Evolutionary conservation across 1,140 invertebrate genomes (phyloP), one percentile per base, ranked within the genome.

Genomic region (Drosophila kohkoa): DNA sequence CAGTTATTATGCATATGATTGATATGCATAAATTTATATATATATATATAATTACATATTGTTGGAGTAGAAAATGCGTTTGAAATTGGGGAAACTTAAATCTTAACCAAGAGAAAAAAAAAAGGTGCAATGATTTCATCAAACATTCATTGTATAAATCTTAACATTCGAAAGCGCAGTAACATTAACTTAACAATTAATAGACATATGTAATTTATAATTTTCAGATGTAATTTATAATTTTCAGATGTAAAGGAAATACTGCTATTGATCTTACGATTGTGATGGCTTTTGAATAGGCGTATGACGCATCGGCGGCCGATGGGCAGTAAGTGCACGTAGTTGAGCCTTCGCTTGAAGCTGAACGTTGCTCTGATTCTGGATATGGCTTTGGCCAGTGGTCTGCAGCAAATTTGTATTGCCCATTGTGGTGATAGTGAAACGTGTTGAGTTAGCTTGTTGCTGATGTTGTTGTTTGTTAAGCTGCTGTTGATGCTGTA

Each of bases 1-100:
- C 10, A 13, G 3, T 16, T 30, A 25, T 11, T 5, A 28, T 28
- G 15, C 3, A n/a, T 28, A 51, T 15, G 1, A 15, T 15, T 15
- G 15, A 15, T 5, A 28, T 28, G 15, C 3, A n/a, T 28, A 51
- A 30, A 6, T 51, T 52, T 67, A 67, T 28, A 73, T 45, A 72
- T 28, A 73, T 45, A 72, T 28, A 46, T 41, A 15, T 15, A 57
- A 15, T 48, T 51, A 68, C n/a, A 67, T 67, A 59, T 20, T 7
- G 13, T 7, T 16, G 16, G 7, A 20, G 5, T 7, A 7, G 7
- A 8, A 2, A 8, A 35, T 35, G 32, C 32, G 1, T 35, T 1
- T 35, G 32, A 35, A 35, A 35, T 8, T 38, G 7, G 35, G 7
- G 8, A 10, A 25, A 25, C 20, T 3, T 38, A 38, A 10, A 32